phyloP scores from a whole-genome alignment of 2,113 vertebrate species.

The Arvicanthis niloticus region DNA sequence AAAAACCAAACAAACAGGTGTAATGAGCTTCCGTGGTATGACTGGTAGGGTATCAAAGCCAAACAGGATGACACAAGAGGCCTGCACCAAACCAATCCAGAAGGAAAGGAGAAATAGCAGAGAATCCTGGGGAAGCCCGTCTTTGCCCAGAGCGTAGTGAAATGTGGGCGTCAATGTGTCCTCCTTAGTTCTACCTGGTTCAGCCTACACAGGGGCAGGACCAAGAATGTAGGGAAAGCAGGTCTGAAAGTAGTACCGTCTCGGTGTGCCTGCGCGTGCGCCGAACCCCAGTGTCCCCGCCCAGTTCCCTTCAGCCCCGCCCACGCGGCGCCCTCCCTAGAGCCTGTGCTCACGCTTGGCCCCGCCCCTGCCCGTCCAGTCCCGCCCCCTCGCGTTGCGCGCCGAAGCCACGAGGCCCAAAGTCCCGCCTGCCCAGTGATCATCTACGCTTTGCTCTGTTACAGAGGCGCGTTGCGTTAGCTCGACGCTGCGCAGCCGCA shows the following conservation, averaged over 20 bases:
- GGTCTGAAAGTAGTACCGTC: neutral
- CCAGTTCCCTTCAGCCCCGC: neutral
- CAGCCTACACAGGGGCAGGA: too few relatives aligned
- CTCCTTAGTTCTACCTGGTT: neutral
- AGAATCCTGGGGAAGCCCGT: neutral
- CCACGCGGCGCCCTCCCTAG: neutral
- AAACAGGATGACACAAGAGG: neutral
- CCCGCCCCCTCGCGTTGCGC: neutral
- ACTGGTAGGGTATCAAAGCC: neutral
- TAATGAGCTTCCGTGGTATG: neutral
- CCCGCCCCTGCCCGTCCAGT: neutral
- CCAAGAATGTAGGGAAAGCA: accelerated
- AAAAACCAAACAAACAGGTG: too few relatives aligned
- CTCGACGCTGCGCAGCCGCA: neutral
- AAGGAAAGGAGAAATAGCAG: neutral
- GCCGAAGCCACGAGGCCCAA: neutral
- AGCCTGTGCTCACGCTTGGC: neutral
- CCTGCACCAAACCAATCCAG: neutral
- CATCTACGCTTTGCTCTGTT: neutral
- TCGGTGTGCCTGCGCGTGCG: neutral
- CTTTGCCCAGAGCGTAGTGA: neutral
- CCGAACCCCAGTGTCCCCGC: neutral
- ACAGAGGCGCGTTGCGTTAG: neutral
- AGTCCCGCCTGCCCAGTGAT: neutral
- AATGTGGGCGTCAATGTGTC: neutral